Evolutionary conservation across 2,888 invertebrate species (phyloP).

Genomic region (Venustoraphidia nigricollis): DNA sequence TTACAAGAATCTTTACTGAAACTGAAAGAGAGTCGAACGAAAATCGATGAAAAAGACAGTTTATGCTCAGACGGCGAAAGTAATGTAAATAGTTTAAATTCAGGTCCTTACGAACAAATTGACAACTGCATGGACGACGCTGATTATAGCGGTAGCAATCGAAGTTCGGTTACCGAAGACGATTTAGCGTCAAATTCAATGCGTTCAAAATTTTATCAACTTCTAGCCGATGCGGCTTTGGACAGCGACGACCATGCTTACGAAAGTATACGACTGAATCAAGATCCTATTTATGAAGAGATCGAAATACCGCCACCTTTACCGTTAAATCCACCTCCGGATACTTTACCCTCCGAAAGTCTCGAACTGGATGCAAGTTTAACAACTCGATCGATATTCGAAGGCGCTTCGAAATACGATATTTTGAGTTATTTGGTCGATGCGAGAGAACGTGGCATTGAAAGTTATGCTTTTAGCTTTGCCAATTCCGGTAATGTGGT

Average conservation of each 20-base stretch:
- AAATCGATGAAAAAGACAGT: conserved; percentile 4
- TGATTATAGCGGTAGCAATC: conserved; percentile 43
- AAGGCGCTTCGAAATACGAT: conserved; percentile 76
- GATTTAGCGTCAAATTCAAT: conserved; percentile 39
- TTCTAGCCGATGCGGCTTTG: conserved; percentile 52
- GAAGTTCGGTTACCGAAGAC: conserved; percentile 37
- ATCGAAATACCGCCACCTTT: conserved; percentile 66
- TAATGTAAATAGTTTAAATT: conserved; percentile 43
- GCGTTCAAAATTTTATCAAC: conserved; percentile 56
- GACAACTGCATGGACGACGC: conserved; percentile 60
- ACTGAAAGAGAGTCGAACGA: conserved; percentile 26
- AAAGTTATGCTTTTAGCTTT: conserved; percentile 49
- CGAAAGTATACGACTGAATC: conserved; percentile 49
- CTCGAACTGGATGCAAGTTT: conserved; percentile 55
- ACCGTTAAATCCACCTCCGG: conserved; percentile 62
- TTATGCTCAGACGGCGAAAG: conserved; percentile 24
- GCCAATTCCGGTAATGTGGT: conserved; percentile 31
- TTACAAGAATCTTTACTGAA: conserved; percentile 52
- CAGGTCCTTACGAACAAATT: conserved; percentile 60
- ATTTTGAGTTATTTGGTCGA: conserved; percentile 80
- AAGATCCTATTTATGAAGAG: conserved; percentile 66
- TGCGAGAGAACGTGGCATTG: conserved; percentile 62
- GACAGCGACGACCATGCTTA: conserved; percentile 57
- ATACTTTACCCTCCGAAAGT: conserved; percentile 37
- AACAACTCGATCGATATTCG: conserved; percentile 54